These are phyloP conservation scores for Mystacornis crossleyi DNA, from an alignment of 2,113 vertebrate genomes.

Conservation along the genomic window DNA sequence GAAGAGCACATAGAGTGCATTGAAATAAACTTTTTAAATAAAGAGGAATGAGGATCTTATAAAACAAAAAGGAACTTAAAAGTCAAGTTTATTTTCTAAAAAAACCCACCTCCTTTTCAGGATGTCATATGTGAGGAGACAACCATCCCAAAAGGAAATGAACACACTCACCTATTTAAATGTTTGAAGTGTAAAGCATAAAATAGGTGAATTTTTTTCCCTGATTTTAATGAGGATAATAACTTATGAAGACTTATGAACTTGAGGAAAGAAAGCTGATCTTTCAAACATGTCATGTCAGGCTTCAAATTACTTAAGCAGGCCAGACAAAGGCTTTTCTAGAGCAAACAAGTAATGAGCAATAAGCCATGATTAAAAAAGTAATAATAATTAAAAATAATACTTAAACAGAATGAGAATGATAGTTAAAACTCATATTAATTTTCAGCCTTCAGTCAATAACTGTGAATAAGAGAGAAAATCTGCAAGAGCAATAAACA, in stretches of 20 bases:
- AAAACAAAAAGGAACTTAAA: background rate
- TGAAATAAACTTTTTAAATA: background rate
- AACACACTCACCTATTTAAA: background rate
- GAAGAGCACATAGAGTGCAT: background rate
- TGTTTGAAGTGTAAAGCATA: background rate
- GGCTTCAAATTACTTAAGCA: background rate
- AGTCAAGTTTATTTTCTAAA: background rate
- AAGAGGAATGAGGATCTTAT: background rate
- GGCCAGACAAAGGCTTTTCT: background rate
- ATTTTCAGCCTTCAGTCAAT: background rate
- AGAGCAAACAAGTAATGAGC: background rate
- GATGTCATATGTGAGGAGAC: background rate
- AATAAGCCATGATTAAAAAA: background rate
- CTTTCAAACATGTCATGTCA: background rate
- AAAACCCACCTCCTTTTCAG: background rate
- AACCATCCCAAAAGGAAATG: background rate
- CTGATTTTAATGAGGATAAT: background rate
- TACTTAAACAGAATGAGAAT: background rate
- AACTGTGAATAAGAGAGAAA: background rate
- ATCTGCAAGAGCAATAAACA: background rate
- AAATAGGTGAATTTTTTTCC: background rate
- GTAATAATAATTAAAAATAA: background rate
- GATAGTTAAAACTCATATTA: background rate
- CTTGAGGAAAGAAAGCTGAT: background rate
- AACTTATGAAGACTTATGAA: background rate